Base-by-base conservation (phyloP, 2,797 vertebrate genomes). In the Spatula versicolor region DNA sequence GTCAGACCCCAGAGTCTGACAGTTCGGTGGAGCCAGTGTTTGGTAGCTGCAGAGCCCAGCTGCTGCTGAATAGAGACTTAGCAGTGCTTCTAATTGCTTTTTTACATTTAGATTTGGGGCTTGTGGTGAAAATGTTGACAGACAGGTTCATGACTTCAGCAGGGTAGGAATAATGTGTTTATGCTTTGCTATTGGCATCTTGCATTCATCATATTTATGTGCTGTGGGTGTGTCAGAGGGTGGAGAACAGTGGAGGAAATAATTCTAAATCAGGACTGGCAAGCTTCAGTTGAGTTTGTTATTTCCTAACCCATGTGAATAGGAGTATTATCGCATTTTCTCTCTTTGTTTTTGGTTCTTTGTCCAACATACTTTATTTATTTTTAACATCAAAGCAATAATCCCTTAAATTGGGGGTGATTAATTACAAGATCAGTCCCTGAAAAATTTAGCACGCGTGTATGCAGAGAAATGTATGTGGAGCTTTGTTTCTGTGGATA, bases 221-320 rank as follows among this genome's bases (percentile, higher is more conserved):
- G 67, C 63, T 63, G 6, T 64, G 62, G 28, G 2, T 69, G 33
- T 62, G 43, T 58, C 55, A 56, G 30, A 48, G 48, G 63, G 68
- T 56, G 67, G 52, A 20, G 91, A 88, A 72, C 41, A 43, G 62
- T 41, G 77, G 67, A 67, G 7, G 52, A 81, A 80, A 86, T 88
- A 33, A 81, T 85, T 66, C 91, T 88, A 91, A 94, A 91, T 91
- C 81, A 90, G 71, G 80, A 74, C 63, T 58, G 30, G 69, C 14
- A 68, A 78, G 66, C 48, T n/a, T 78, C 78, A 93, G n/a, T 77
- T 90, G 73, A 91, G 66, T 64, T 89, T 35, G 83, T 88, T 7
- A 79, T 95, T 95, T 96, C 73, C 86, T 86, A 22, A 95, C 94
- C 66, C 76, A 35, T 83, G 62, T 73, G 74, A 79, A 37, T 68